Conservation (phyloP, 2,113 vertebrate species). For the Nycticebus coucang region DNA sequence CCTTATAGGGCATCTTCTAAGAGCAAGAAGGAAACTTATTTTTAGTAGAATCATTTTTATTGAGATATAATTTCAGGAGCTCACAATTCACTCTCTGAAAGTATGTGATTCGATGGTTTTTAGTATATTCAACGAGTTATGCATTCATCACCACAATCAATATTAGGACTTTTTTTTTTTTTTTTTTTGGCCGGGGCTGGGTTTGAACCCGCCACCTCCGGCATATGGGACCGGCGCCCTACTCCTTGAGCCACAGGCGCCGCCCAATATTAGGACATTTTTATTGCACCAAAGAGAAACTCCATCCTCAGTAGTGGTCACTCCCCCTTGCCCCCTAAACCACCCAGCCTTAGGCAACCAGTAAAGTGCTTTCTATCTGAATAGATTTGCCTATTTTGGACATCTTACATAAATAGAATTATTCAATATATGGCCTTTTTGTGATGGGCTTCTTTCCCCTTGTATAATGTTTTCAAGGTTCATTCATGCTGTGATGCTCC, state of each 20-base stretch:
- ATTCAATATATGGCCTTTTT: not conserved
- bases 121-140: not conserved
- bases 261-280: not conserved
- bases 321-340: not conserved
- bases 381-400: not conserved
- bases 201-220: too few relatives aligned
- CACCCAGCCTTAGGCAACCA: not conserved
- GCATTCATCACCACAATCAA: not conserved
- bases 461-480: not conserved
- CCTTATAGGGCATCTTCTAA: too few relatives aligned
- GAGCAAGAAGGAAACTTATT: not conserved
- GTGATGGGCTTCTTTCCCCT: not conserved
- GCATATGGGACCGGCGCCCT: too few relatives aligned
- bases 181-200: too few relatives aligned
- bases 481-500: not conserved
- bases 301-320: too few relatives aligned
- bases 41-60: not conserved
- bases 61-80: not conserved
- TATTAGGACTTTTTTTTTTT: not conserved
- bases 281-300: not conserved
- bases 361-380: not conserved
- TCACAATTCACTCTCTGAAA: not conserved
- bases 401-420: not conserved
- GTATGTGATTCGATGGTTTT: not conserved
- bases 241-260: too few relatives aligned